Evolutionary conservation across 2,113 vertebrate species (phyloP), one percentile per base, ranked within the genome.

Genomic region (Muscicapa adusta): DNA sequence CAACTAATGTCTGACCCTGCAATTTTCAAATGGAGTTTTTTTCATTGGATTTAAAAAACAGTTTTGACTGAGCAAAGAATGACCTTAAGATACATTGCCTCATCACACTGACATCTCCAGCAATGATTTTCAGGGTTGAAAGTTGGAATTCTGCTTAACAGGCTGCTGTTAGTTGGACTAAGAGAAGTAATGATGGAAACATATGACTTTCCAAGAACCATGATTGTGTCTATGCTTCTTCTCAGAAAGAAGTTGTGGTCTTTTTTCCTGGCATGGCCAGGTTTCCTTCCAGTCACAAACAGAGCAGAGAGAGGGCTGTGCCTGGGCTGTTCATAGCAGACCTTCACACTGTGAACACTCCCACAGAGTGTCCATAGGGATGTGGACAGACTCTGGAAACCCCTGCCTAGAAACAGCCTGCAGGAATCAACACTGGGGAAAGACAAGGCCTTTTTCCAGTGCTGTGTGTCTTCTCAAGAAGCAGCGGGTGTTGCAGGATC

Each of bases 301-400:
- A 56, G 36, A 73, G 34, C 47, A 81, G 65, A 6, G 15, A 28
- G n/a, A 80, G n/a, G 40, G 33, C 14, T 84, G 12, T 66, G 53
- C 26, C 34, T 1, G 0, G 18, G 31, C 6, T 89, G 22, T 4
- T 3, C 2, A 1, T 2, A 18, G 36, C 4, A 51, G 45, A 50
- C 4, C 5, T n/a, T 85, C 24, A n/a, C 25, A 13, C 23, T 58
- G 18, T 34, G 42, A 34, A 28, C 16, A 4, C 6, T 68, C 36
- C 20, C 14, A 40, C 40, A 40, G 13, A 11, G 40, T 14, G 40
- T 11, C 2, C 31, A 34, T 22, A 56, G 24, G 10, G 15, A 43
- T 68, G 13, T 25, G 17, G n/a, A 40, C n/a, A 51, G 22, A 33
- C 7, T 71, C 50, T 56, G 73, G 45, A 78, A 94, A 50, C 3